Conservation (phyloP, 2,113 vertebrate species). For the Ammodytes marinus region DNA sequence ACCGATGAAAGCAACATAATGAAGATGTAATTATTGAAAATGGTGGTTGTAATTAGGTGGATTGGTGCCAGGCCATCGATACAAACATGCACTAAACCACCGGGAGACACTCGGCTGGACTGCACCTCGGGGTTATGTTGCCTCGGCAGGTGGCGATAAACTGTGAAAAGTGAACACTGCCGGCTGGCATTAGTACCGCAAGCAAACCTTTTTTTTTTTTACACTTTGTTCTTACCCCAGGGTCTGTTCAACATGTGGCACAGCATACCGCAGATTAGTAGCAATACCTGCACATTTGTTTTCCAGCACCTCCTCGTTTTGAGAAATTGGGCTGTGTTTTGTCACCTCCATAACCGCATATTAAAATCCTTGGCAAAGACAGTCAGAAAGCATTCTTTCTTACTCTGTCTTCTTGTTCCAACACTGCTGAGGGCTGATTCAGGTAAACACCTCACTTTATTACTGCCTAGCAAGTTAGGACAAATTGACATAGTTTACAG, state of each 20-base stretch:
- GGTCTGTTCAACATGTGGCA: constrained; percentile 16
- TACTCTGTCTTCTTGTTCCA: constrained; percentile 59
- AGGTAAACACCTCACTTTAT: constrained; percentile 45
- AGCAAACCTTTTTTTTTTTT: not conserved
- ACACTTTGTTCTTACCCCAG: not conserved
- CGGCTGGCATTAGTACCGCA: not conserved
- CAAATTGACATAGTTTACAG: constrained; percentile 66
- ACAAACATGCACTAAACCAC: not conserved
- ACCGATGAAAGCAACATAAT: not conserved
- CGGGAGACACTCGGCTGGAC: not conserved
- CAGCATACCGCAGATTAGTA: constrained; percentile 26
- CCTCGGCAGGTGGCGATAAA: not conserved
- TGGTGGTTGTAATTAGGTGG: not conserved
- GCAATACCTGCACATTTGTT: constrained; percentile 5
- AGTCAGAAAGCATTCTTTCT: constrained; percentile 42
- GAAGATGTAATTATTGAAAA: not conserved
- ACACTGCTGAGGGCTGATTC: constrained; percentile 52
- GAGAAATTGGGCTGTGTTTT: constrained; percentile 27
- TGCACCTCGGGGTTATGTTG: not conserved
- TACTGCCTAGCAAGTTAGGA: constrained; percentile 59
- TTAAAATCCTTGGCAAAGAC: constrained; percentile 51
- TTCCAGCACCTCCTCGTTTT: constrained; percentile 28
- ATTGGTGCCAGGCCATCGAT: not conserved
- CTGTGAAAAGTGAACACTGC: not conserved
- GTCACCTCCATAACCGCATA: constrained; percentile 31